Base-by-base conservation (phyloP, 2,113 vertebrate species). In the Potamarius usumacintae region DNA sequence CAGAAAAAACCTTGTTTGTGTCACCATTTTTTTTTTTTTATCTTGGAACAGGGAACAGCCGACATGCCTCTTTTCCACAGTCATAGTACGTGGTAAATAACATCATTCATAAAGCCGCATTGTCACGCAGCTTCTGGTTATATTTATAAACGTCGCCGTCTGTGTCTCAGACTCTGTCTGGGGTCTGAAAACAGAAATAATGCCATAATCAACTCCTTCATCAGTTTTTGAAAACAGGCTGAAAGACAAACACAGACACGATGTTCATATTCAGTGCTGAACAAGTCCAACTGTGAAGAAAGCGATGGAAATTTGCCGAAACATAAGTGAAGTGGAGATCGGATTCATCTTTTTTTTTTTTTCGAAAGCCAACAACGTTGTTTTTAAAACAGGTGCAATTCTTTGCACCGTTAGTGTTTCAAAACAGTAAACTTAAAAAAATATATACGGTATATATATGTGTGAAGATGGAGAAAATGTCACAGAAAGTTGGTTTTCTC, bases 1-100 rank as follows among this genome's bases (percentile, higher is more conserved):
- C 92, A 87, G 90, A 96, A 62, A 42, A 94, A 94, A 96, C 94
- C 96, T 94, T 93, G 93, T 96, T 95, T 95, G 95, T 94, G 96
- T 94, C 62, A 83, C 69, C 72, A 82, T 48, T 62, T 76, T 83
- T 83, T 87, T 86, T 81, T 77, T 79, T 83, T 11, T 62, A 18
- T 42, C 62, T 67, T 80, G 77, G 58, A 80, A 82, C n/a, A 22
- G 60, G 77, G 58, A 71, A 82, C 34, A 22, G 67, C 0, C 48
- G 20, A 79, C 84, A 85, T 86, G 82, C 81, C 76, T 88, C 82
- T 71, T 86, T 89, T 80, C 84, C 50, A 86, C 76, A 86, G 84
- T 86, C 48, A 77, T 65, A 63, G 82, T 60, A 48, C 50, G 52
- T 18, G 83, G 48, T 86, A 86, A 86, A 87, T 87, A 89, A 81